Evolutionary conservation across 1,140 invertebrate species (phyloP).

Genomic region (Papilio glaucus): DNA sequence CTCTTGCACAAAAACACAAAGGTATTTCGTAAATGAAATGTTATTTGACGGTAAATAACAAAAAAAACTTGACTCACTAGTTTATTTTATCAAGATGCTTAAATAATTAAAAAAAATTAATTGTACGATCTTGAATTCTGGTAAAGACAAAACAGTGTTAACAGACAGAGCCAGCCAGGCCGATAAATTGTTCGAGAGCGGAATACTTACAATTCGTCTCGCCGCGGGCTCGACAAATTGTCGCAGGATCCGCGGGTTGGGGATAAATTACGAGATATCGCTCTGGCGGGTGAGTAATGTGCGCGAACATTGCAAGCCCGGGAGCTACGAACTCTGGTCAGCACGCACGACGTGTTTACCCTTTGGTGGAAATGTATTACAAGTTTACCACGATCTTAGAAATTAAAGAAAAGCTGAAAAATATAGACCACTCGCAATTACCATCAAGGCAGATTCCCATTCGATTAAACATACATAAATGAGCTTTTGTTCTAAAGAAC

Average conservation of each 20-base stretch:
- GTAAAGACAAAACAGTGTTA: conserved; percentile 10
- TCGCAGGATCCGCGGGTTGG: conserved; percentile 42
- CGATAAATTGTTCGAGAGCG: conserved; percentile 60
- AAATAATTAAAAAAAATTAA: background rate
- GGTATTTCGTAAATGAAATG: background rate
- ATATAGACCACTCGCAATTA: too few species aligned
- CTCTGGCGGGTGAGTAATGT: conserved; percentile 47
- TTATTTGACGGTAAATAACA: background rate
- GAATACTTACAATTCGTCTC: conserved; percentile 60
- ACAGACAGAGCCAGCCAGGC: conserved; percentile 36
- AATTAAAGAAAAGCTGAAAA: too few species aligned
- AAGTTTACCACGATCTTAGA: background rate
- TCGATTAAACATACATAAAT: too few species aligned
- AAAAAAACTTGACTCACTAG: background rate
- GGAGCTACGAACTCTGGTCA: conserved; percentile 20
- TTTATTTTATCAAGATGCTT: background rate
- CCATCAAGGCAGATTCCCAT: too few species aligned
- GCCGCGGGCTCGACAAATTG: conserved; percentile 62
- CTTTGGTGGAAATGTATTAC: background rate
- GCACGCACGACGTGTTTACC: background rate
- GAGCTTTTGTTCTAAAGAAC: too few species aligned
- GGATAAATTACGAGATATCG: conserved; percentile 62
- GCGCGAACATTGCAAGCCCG: conserved; percentile 10
- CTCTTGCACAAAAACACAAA: background rate
- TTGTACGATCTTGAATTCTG: background rate